A percentile compares a stretch with the other conserved stretches of the same genome.
These are phyloP conservation scores for Cricetomys ansorgei DNA, from an alignment of 2,113 vertebrate species.

Conservation along the genomic window DNA sequence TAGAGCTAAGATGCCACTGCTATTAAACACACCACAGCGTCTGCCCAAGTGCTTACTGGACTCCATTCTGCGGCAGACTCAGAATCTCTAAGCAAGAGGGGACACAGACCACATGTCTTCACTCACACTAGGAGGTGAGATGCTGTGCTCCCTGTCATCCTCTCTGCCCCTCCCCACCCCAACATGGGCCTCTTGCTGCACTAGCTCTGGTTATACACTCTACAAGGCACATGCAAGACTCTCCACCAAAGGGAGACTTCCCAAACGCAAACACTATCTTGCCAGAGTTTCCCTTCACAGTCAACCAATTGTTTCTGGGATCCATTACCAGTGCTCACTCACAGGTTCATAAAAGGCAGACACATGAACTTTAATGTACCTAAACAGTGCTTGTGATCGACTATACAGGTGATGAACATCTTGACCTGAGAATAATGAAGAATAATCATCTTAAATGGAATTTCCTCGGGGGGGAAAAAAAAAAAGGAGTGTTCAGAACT, in stretches of 20 bases:
- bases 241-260: too few relatives aligned
- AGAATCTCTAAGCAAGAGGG: accelerated
- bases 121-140: background rate
- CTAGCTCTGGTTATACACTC: background rate
- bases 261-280: background rate
- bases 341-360: background rate
- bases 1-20: background rate
- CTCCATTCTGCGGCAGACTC: accelerated
- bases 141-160: background rate
- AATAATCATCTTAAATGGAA: conserved; percentile 66
- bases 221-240: background rate
- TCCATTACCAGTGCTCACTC: background rate
- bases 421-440: conserved; percentile 55
- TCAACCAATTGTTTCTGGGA: background rate
- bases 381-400: background rate
- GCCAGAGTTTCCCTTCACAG: background rate
- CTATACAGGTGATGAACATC: background rate
- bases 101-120: accelerated
- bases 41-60: background rate
- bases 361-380: background rate
- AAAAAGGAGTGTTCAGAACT: conserved; percentile 49
- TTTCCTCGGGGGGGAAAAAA: conserved; percentile 64
- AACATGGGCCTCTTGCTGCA: background rate
- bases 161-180: background rate
- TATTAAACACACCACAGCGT: accelerated